These are phyloP conservation scores for Medauroidea extradentata DNA, from an alignment of 1,140 invertebrate genomes.

Conservation along the genomic window DNA sequence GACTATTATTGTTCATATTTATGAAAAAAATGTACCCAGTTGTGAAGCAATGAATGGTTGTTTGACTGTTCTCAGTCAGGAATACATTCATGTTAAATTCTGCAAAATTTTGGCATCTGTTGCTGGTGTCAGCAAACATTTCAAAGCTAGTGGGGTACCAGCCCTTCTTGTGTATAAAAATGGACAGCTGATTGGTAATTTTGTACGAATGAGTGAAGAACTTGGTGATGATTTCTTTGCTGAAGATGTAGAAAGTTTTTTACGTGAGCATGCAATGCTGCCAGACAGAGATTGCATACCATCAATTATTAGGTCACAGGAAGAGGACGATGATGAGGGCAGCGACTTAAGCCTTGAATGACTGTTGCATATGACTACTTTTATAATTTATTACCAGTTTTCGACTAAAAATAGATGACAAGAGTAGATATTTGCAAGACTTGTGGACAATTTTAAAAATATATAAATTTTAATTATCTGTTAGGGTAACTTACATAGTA, in stretches of 20 bases:
- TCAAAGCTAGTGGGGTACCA: constrained; percentile 83
- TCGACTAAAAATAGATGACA: too few relatives aligned
- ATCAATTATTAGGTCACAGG: constrained; percentile 7
- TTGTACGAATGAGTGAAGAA: constrained; percentile 80
- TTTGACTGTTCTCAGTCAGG: constrained; percentile 67
- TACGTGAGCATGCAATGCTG: constrained; percentile 79
- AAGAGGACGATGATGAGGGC: constrained; percentile 11
- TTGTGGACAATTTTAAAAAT: too few relatives aligned
- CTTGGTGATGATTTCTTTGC: constrained; percentile 88
- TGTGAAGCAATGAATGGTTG: constrained; percentile 86
- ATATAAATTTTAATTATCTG: too few relatives aligned
- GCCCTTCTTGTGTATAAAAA: constrained; percentile 88
- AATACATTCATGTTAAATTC: constrained; percentile 89
- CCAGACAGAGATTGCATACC: constrained; percentile 58
- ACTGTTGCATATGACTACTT: too few relatives aligned
- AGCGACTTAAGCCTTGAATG: constrained; percentile 13
- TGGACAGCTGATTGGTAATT: constrained; percentile 89
- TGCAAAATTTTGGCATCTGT: constrained; percentile 72
- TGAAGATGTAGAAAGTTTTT: constrained; percentile 83
- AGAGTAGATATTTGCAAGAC: too few relatives aligned
- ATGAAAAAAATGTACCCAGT: constrained; percentile 65
- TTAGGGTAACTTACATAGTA: too few relatives aligned
- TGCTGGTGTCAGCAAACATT: constrained; percentile 70
- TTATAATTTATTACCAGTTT: too few relatives aligned
- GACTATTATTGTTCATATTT: constrained; percentile 87